Evolutionary conservation across 2,113 vertebrate genomes (phyloP).

Genomic region (Danionella cerebrum): DNA sequence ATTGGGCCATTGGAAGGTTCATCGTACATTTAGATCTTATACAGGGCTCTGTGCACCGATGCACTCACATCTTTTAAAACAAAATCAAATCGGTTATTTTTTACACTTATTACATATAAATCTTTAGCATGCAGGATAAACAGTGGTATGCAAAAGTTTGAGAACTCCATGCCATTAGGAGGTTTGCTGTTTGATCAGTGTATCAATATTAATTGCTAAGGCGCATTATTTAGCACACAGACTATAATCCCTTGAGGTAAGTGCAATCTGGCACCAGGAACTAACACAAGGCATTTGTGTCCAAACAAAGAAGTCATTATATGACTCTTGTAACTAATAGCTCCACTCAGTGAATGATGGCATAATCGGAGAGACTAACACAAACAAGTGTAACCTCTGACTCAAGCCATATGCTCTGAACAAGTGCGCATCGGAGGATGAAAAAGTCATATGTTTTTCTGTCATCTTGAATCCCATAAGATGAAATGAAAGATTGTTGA

Average conservation of each 20-base stretch:
- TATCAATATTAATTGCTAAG: neutral
- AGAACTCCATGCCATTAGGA: too few species aligned
- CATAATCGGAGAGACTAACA: slow-evolving; percentile 11
- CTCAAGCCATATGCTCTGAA: slow-evolving; percentile 3
- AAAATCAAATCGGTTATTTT: too few species aligned
- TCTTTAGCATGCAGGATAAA: too few species aligned
- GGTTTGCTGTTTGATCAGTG: too few species aligned
- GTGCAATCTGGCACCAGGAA: neutral
- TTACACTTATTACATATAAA: too few species aligned
- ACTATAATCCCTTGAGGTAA: neutral
- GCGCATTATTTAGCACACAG: neutral
- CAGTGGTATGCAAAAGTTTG: too few species aligned
- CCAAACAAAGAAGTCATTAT: slow-evolving; percentile 18
- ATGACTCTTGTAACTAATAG: slow-evolving; percentile 11
- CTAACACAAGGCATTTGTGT: slow-evolving; percentile 12
- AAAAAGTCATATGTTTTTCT: neutral
- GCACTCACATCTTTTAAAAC: too few species aligned
- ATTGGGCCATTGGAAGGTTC: too few species aligned
- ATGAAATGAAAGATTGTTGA: neutral
- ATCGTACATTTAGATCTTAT: too few species aligned
- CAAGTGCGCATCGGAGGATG: neutral
- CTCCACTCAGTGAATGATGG: neutral
- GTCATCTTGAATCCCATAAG: slow-evolving; percentile 4
- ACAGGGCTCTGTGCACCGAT: too few species aligned
- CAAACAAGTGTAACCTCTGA: slow-evolving; percentile 9